Percentiles rank a stretch among this genome's conserved stretches.
Conservation (phyloP, 1,140 invertebrate genomes). For the Monochamus saltuarius region DNA sequence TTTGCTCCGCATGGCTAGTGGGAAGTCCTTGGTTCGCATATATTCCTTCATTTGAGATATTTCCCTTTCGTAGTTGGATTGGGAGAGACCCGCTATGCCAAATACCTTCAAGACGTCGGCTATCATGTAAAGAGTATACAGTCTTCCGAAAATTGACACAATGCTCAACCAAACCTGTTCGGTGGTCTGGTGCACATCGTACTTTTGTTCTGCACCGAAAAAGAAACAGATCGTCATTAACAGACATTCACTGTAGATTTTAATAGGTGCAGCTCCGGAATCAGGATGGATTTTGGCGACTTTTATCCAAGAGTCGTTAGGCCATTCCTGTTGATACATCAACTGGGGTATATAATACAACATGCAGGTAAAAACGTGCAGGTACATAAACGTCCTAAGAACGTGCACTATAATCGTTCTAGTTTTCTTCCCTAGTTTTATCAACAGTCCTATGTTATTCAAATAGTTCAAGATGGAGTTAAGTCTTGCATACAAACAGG, state of each 20-base stretch:
- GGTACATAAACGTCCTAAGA: conserved; percentile 10
- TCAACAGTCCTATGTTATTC: conserved; percentile 14
- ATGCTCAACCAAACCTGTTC: too few species aligned
- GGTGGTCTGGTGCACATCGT: too few species aligned
- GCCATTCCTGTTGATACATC: not conserved
- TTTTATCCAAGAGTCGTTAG: conserved; percentile 13
- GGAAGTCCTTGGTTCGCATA: too few species aligned
- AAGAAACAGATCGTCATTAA: conserved; percentile 17
- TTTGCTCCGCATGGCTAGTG: too few species aligned
- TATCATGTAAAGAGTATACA: too few species aligned
- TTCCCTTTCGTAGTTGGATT: too few species aligned
- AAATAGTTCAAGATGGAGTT: conserved; percentile 15
- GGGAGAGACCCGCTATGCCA: too few species aligned
- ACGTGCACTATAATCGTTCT: conserved; percentile 13
- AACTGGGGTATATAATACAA: conserved; percentile 17
- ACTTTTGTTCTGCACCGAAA: not conserved
- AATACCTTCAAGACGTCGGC: too few species aligned
- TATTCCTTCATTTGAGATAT: too few species aligned
- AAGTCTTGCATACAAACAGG: not conserved
- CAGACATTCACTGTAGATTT: conserved; percentile 19
- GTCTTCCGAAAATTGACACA: too few species aligned
- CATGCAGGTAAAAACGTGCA: conserved; percentile 20
- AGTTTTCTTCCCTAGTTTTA: conserved; percentile 13
- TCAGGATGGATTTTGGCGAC: not conserved
- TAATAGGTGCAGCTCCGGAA: not conserved